phyloP scores from a whole-genome alignment of 2,888 invertebrate species.

The Pristionchus japonicus region DNA sequence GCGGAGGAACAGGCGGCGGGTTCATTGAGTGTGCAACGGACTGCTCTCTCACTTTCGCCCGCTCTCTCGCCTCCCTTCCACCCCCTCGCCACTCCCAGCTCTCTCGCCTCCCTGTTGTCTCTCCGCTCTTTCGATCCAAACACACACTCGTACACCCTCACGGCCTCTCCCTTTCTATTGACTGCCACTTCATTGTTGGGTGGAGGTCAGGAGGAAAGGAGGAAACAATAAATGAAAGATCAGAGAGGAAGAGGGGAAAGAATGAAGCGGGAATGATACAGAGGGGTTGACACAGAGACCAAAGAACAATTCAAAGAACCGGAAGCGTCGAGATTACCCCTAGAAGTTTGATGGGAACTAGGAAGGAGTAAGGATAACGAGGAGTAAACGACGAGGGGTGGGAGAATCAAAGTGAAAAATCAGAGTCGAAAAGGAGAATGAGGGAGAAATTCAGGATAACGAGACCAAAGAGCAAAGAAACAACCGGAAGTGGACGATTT shows the following conservation, averaged over 20 bases:
- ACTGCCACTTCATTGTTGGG: constrained; percentile 6
- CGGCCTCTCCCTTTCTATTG: neutral
- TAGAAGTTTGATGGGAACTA: no score
- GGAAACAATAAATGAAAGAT: neutral
- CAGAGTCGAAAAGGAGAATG: neutral
- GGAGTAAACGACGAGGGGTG: no score
- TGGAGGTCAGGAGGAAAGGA: neutral
- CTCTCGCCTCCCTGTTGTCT: neutral
- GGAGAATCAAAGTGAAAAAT: no score
- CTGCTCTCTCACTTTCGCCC: neutral
- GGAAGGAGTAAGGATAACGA: no score
- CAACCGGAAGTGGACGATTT: no score
- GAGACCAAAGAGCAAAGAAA: no score
- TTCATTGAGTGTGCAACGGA: neutral
- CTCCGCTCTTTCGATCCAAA: neutral
- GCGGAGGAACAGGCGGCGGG: constrained; percentile 37
- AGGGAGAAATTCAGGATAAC: neutral
- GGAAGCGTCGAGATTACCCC: no score
- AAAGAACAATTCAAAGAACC: no score
- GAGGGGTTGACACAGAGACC: no score
- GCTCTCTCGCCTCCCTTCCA: neutral
- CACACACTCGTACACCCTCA: neutral
- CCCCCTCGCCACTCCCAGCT: neutral
- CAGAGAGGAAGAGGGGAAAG: no score
- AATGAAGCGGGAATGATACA: no score